phyloP scores from a whole-genome alignment of 2,113 vertebrate species.

The Pristiophorus japonicus region DNA sequence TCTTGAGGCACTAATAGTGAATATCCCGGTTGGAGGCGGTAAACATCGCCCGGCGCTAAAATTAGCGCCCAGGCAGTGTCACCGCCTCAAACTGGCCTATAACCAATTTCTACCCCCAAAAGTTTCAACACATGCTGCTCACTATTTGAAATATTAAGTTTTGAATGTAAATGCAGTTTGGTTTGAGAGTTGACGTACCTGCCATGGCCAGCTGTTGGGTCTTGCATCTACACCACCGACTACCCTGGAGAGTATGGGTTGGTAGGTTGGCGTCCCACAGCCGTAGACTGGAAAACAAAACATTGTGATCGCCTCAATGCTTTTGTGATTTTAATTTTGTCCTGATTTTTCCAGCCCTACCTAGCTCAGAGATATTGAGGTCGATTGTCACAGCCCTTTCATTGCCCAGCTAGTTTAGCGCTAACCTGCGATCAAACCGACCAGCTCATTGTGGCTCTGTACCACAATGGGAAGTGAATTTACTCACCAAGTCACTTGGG shows the following conservation, averaged over 20 bases:
- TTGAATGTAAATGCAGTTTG: neutral
- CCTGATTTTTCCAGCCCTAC: neutral
- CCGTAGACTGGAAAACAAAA: conserved; percentile 43
- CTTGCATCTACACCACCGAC: conserved; percentile 49
- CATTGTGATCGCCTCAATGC: neutral
- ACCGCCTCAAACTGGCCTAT: too few relatives aligned
- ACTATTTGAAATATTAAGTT: neutral
- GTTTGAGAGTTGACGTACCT: conserved; percentile 46
- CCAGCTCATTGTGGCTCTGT: neutral
- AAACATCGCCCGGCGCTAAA: too few relatives aligned
- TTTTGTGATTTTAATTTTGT: neutral
- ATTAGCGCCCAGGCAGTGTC: too few relatives aligned
- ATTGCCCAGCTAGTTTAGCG: neutral
- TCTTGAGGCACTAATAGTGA: too few relatives aligned
- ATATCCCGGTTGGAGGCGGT: too few relatives aligned
- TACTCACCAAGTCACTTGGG: neutral
- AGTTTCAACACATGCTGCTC: neutral
- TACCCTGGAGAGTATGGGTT: conserved; percentile 42
- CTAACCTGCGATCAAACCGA: neutral
- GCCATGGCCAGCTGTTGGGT: conserved; percentile 60
- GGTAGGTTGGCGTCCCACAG: conserved; percentile 45
- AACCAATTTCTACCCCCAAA: too few relatives aligned
- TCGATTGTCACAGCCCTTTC: neutral
- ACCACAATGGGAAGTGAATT: neutral
- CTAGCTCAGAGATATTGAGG: neutral